Conservation (phyloP, 2,797 vertebrate genomes). For the Octomys mimax region DNA sequence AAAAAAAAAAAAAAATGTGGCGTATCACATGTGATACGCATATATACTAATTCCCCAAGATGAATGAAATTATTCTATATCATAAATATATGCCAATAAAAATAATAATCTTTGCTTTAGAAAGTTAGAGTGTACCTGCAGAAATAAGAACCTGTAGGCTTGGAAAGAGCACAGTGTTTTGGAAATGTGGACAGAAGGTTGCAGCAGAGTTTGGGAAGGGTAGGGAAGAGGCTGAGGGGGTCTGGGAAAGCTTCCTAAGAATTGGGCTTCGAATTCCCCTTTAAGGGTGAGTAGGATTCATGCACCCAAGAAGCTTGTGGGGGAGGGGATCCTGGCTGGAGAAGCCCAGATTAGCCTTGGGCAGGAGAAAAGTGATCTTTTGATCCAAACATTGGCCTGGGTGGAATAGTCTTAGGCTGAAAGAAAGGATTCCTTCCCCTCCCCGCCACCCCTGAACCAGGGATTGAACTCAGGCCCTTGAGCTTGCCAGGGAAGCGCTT, state of each 20-base stretch:
- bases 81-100: background rate
- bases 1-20: too few relatives aligned
- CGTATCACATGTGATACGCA: background rate
- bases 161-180: background rate
- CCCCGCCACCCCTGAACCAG: too few relatives aligned
- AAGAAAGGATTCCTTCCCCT: background rate
- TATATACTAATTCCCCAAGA: background rate
- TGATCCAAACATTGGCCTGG: too few relatives aligned
- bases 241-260: background rate
- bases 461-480: too few relatives aligned
- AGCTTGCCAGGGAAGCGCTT: too few relatives aligned
- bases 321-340: background rate
- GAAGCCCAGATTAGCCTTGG: background rate
- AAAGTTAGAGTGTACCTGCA: background rate
- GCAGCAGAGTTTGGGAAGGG: background rate
- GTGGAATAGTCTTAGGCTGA: background rate
- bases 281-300: background rate
- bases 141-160: background rate
- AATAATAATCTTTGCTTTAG: background rate
- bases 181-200: background rate
- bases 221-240: background rate
- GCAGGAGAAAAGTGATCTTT: too few relatives aligned
- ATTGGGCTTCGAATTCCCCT: constrained; percentile 12
- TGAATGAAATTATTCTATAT: background rate
- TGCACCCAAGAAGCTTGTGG: background rate